Evolutionary conservation across 1,140 invertebrate genomes (phyloP).

Genomic region (Pygmarrhopalites habei): DNA sequence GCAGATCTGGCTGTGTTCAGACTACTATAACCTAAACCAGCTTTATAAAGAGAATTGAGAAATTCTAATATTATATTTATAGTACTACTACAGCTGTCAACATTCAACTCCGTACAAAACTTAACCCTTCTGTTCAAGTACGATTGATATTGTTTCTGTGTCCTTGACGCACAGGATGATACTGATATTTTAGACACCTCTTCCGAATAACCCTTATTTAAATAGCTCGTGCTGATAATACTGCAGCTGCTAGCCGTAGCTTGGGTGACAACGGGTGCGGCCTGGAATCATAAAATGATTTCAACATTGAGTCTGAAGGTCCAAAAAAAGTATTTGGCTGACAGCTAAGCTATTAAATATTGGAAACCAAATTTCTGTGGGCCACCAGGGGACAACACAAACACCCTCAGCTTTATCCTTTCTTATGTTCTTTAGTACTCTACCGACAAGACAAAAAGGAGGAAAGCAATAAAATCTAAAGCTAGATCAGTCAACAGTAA

Average conservation of each 20-base stretch:
- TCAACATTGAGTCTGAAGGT: not conserved
- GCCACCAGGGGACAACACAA: not conserved
- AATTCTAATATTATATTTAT: constrained; percentile 1
- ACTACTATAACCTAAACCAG: not conserved
- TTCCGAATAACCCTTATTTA: too few species aligned
- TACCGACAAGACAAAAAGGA: not conserved
- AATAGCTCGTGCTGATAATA: not conserved
- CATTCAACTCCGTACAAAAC: too few species aligned
- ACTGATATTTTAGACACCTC: too few species aligned
- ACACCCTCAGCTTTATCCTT: not conserved
- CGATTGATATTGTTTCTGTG: too few species aligned
- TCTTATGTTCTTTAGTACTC: not conserved
- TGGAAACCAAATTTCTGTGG: not conserved
- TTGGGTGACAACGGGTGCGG: not conserved
- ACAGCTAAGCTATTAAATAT: not conserved
- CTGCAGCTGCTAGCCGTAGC: not conserved
- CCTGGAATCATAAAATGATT: not conserved
- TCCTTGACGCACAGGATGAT: too few species aligned
- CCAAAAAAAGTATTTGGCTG: not conserved
- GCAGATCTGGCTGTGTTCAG: constrained; percentile 16
- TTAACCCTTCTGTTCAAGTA: too few species aligned
- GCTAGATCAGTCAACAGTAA: not conserved
- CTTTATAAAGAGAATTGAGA: not conserved
- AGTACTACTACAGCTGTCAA: too few species aligned
- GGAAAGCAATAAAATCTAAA: not conserved